Percentiles rank a stretch among this genome's conserved stretches.
Evolutionary conservation across 2,113 vertebrate species (phyloP).

Genomic region (Sialia sialis): DNA sequence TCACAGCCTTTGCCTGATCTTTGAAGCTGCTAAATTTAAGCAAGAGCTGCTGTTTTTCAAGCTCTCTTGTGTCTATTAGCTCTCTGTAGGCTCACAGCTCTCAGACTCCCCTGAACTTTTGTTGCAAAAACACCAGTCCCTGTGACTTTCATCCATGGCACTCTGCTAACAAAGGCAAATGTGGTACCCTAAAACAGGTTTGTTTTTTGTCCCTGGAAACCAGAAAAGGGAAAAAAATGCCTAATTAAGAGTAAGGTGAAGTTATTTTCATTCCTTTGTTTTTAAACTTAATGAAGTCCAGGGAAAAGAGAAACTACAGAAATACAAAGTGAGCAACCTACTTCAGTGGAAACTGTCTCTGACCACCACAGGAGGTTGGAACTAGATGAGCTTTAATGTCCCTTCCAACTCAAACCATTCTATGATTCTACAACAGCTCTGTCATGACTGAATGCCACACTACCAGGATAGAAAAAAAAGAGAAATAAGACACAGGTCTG

Average conservation of each 20-base stretch:
- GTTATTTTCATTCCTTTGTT: neutral
- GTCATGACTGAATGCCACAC: neutral
- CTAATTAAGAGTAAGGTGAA: neutral
- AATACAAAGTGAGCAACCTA: neutral
- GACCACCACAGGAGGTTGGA: neutral
- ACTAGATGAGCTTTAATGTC: neutral
- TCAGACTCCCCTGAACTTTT: neutral
- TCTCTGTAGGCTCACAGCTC: neutral
- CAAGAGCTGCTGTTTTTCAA: neutral
- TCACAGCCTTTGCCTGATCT: neutral
- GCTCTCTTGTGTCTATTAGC: neutral
- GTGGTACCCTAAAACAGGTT: neutral
- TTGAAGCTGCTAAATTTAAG: neutral
- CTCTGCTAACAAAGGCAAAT: neutral
- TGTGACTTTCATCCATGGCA: neutral
- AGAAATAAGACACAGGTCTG: neutral
- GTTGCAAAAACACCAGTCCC: neutral
- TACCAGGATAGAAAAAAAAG: neutral
- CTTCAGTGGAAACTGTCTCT: neutral
- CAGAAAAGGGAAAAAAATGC: accelerated
- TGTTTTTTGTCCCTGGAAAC: neutral
- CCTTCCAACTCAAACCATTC: neutral
- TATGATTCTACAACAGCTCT: neutral
- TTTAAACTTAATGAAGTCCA: neutral
- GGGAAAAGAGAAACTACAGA: neutral